Percentiles rank a stretch among this genome's conserved stretches.
These are phyloP conservation scores for Drosophila eohydei DNA, from an alignment of 2,888 invertebrate species.

Conservation along the genomic window DNA sequence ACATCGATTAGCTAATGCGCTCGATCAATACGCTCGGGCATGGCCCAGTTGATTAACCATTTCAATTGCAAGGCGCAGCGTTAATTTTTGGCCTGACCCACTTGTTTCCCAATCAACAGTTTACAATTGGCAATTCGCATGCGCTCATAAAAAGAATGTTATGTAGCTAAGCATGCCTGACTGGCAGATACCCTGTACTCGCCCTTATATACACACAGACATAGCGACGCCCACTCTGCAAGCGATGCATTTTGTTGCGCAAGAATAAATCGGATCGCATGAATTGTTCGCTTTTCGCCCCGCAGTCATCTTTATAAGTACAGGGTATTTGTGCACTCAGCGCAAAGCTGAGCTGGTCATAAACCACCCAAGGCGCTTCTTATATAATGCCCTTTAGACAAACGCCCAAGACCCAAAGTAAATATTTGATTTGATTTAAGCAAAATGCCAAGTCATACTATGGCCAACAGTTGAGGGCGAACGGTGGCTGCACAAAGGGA, in stretches of 20 bases:
- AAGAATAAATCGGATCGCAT: background rate
- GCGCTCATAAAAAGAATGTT: conserved; percentile 26
- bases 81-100: conserved; percentile 16
- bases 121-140: conserved; percentile 37
- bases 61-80: conserved; percentile 54
- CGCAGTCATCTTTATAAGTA: background rate
- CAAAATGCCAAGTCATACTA: conserved; percentile 69
- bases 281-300: too few relatives aligned
- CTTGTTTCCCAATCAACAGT: conserved; percentile 18
- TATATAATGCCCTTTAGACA: conserved; percentile 64
- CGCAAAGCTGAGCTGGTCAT: conserved; percentile 30
- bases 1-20: conserved; percentile 43
- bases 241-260: too few relatives aligned
- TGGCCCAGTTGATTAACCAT: conserved; percentile 25
- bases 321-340: conserved; percentile 5
- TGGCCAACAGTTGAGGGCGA: conserved; percentile 13
- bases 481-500: background rate
- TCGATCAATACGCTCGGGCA: conserved; percentile 42
- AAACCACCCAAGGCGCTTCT: conserved; percentile 73
- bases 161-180: background rate
- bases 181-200: background rate
- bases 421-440: conserved; percentile 78
- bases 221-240: too few relatives aligned
- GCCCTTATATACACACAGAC: background rate
- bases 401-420: conserved; percentile 50